Evolutionary conservation across 2,888 invertebrate species (phyloP), one percentile per base, ranked within the genome.

Genomic region (Morpho achilles): DNA sequence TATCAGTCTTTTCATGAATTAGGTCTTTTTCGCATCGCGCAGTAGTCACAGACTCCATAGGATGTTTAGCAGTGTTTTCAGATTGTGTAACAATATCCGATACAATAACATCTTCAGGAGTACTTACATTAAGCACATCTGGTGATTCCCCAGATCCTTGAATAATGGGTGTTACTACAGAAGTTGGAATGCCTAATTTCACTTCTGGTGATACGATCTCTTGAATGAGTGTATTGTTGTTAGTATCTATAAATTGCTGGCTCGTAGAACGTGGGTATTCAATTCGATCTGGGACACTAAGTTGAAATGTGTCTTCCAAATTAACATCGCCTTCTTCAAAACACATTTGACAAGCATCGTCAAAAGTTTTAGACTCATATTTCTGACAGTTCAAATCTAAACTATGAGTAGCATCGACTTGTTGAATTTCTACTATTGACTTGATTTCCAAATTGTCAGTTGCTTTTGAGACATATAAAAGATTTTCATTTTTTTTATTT

Each of bases 181-280:
- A 61, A 48, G 71, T 44, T 39, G 76, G 73, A 53, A 75, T 68
- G 9, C 60, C 66, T 53, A 74, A 62, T 56, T 73, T 75, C 0
- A 65, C 23, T 39, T 76, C 76, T 52, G 75, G 74, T 7, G 69
- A 60, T 40, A 69, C 69, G 42, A 88, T 71, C 74, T 89, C 88
- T 69, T 77, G 75, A 59, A 88, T 87, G 3, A 77, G 50, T 47
- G 74, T 84, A 59, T 84, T 87, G 52, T 87, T 89, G 57, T 88
- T 89, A 60, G 84, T 83, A 59, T 75, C 67, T 56, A 84, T 80
- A 8, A 73, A 58, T 61, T 80, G 77, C 61, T 87, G 82, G 62
- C 87, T 89, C 32, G 74, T 68, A 9, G 87, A 80, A 51, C 84
- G 75, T 45, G 85, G 80, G 49, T 82, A 76, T 16, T 82, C 76